Evolutionary conservation across 2,888 invertebrate species (phyloP).

Genomic region (Scaptomyza polygonia): DNA sequence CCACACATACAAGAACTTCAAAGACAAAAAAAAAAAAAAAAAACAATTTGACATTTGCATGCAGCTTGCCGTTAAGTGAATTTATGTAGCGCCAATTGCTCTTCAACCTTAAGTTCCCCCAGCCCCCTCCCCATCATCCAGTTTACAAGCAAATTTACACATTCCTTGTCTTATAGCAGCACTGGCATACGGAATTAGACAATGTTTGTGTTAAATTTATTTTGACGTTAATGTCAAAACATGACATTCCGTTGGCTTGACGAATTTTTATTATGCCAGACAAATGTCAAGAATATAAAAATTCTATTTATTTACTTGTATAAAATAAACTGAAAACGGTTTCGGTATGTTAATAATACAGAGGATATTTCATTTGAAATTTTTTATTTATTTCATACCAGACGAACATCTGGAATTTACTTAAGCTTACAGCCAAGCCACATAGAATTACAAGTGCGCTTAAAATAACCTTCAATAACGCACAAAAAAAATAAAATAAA

Average conservation of each 20-base stretch:
- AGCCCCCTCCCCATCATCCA: not conserved
- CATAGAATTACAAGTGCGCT: too few species aligned
- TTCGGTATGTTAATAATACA: not conserved
- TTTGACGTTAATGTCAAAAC: not conserved
- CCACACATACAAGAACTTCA: conserved; percentile 60
- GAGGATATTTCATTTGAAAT: too few species aligned
- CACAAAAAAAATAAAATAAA: too few species aligned
- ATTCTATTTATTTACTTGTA: not conserved
- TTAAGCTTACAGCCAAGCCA: too few species aligned
- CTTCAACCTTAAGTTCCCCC: not conserved
- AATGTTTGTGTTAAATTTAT: not conserved
- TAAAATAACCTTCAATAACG: too few species aligned
- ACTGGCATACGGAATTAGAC: not conserved
- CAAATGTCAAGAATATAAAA: not conserved
- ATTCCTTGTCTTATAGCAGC: conserved; percentile 24
- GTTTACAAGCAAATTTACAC: conserved; percentile 14
- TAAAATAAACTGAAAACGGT: not conserved
- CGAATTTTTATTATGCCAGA: not conserved
- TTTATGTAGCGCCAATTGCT: conserved; percentile 23
- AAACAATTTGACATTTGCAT: conserved; percentile 58
- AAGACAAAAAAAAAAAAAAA: conserved; percentile 56
- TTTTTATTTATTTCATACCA: too few species aligned
- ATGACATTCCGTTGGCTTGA: not conserved
- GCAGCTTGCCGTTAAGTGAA: conserved; percentile 50
- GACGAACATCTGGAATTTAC: not conserved